These are phyloP conservation scores for Rambutsinella grinnellia DNA, from an alignment of 2,888 invertebrate genomes.

Conservation along the genomic window DNA sequence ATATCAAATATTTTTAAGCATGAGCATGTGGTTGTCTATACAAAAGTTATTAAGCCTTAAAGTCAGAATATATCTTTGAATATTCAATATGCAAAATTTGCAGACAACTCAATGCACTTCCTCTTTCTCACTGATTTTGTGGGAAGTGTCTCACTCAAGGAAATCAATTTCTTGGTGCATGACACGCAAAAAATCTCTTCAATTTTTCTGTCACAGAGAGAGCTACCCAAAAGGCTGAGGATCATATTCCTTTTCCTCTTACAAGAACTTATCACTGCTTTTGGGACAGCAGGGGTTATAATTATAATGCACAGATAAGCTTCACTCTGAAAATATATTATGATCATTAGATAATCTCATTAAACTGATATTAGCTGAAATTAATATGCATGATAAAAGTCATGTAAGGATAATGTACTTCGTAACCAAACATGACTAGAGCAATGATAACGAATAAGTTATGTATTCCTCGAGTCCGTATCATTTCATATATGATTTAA, in stretches of 20 bases:
- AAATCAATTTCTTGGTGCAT: slow-evolving; percentile 1
- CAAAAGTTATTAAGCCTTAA: too few species aligned
- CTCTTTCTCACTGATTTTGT: not conserved
- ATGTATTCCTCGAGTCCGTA: not conserved
- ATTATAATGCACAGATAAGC: too few species aligned
- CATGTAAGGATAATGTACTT: not conserved
- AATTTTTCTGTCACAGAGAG: slow-evolving; percentile 12
- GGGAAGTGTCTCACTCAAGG: not conserved
- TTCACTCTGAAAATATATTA: too few species aligned
- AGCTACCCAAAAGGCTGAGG: not conserved
- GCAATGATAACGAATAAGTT: not conserved
- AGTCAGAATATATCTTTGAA: too few species aligned
- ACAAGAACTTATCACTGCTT: too few species aligned
- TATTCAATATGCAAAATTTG: too few species aligned
- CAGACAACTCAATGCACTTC: not conserved
- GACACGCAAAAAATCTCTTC: slow-evolving; percentile 2
- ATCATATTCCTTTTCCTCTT: too few species aligned
- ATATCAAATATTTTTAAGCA: too few species aligned
- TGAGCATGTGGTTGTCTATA: too few species aligned
- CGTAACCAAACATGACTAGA: not conserved
- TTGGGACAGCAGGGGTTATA: too few species aligned
- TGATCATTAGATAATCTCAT: not conserved
- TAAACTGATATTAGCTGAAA: not conserved
- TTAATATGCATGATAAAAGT: not conserved
- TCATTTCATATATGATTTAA: too few species aligned